Conservation (phyloP, 2,888 invertebrate genomes). For the Autographa pulchrina region DNA sequence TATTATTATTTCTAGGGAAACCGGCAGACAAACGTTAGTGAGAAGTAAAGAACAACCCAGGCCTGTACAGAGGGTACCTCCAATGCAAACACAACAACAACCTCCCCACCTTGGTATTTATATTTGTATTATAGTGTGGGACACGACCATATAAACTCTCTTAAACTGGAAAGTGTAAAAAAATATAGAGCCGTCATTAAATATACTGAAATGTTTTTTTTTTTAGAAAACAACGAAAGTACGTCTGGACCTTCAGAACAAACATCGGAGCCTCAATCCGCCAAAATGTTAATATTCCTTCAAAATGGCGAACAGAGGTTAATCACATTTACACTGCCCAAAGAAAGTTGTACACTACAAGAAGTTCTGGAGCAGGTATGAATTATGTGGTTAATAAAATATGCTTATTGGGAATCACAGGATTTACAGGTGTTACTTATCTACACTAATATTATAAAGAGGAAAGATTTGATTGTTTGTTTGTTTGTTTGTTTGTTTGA, state of each 20-base stretch:
- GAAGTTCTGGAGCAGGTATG: slow-evolving; percentile 94
- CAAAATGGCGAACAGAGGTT: slow-evolving; percentile 94
- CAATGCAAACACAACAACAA: slow-evolving; percentile 83
- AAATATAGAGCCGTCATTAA: too few relatives aligned
- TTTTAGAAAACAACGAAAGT: slow-evolving; percentile 80
- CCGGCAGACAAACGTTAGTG: slow-evolving; percentile 82
- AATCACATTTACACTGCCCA: slow-evolving; percentile 94
- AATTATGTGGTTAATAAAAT: too few relatives aligned
- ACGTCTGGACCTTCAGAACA: slow-evolving; percentile 81
- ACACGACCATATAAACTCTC: too few relatives aligned
- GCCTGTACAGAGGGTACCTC: slow-evolving; percentile 85
- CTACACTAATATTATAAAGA: too few relatives aligned
- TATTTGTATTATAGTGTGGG: not conserved
- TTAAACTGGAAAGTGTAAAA: not conserved
- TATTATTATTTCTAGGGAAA: slow-evolving; percentile 71
- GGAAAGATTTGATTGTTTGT: too few relatives aligned
- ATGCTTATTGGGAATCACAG: too few relatives aligned
- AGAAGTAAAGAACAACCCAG: slow-evolving; percentile 84
- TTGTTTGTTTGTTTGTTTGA: too few relatives aligned
- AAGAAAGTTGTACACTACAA: slow-evolving; percentile 94
- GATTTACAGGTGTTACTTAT: too few relatives aligned
- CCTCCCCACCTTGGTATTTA: slow-evolving; percentile 69
- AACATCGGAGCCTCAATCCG: slow-evolving; percentile 90
- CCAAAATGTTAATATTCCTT: slow-evolving; percentile 94
- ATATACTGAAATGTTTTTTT: not conserved